Percentiles rank a stretch among this genome's conserved stretches.
Conservation (phyloP, 2,113 vertebrate genomes). For the Carassius auratus region DNA sequence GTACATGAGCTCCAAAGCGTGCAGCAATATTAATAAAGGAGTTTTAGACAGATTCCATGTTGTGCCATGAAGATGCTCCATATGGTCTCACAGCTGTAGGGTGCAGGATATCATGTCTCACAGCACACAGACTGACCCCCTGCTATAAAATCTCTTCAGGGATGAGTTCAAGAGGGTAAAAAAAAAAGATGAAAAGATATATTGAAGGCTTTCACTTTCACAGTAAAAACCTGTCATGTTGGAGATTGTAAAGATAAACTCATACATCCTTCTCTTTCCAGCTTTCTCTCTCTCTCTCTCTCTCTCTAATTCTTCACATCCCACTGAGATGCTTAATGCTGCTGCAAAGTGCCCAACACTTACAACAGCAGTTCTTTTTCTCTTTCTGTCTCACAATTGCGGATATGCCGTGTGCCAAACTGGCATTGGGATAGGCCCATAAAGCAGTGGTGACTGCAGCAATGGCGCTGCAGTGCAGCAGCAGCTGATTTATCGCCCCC, state of each 20-base stretch:
- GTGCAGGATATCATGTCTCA: slow-evolving; percentile 34
- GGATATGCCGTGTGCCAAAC: slow-evolving; percentile 3
- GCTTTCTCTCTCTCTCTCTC: background rate
- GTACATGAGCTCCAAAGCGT: background rate
- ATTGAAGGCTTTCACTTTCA: background rate
- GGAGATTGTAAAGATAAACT: slow-evolving; percentile 31
- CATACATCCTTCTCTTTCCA: background rate
- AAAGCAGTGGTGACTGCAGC: slow-evolving; percentile 30
- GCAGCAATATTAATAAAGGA: slow-evolving; percentile 55
- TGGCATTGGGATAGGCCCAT: background rate
- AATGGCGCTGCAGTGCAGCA: slow-evolving; percentile 26
- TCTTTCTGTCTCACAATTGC: slow-evolving; percentile 1
- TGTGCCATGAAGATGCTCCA: slow-evolving; percentile 58
- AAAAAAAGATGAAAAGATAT: slow-evolving; percentile 21
- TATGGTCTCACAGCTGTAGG: slow-evolving; percentile 62
- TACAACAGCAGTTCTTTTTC: slow-evolving; percentile 37
- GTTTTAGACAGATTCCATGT: slow-evolving; percentile 56
- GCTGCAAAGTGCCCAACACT: background rate
- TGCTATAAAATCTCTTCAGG: slow-evolving; percentile 40
- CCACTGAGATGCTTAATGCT: slow-evolving; percentile 26
- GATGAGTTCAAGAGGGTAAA: background rate
- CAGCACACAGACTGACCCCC: slow-evolving; percentile 8
- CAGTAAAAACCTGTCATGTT: slow-evolving; percentile 9
- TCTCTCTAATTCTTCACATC: background rate
- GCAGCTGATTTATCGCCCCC: slow-evolving; percentile 60